Evolutionary conservation across 2,113 vertebrate species (phyloP).

Genomic region (Tauraco erythrolophus): DNA sequence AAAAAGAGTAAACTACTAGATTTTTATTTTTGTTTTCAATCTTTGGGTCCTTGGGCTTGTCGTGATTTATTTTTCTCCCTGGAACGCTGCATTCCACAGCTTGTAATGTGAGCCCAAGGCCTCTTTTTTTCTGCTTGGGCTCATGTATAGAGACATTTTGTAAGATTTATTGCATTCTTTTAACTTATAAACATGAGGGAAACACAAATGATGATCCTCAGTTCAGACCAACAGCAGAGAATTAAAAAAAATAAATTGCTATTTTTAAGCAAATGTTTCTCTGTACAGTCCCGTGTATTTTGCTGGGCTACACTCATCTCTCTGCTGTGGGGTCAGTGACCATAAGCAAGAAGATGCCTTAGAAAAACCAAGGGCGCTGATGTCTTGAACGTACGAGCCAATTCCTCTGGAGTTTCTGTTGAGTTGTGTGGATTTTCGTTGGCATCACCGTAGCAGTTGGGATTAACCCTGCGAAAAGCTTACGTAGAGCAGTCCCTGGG

Average conservation of each 20-base stretch:
- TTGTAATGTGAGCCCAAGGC: conserved; percentile 49
- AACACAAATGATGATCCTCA: conserved; percentile 9
- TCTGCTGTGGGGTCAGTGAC: background rate
- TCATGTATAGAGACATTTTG: conserved; percentile 47
- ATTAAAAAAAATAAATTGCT: background rate
- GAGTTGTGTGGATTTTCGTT: background rate
- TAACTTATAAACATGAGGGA: background rate
- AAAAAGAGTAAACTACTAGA: background rate
- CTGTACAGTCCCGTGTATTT: background rate
- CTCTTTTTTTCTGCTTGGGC: conserved; percentile 26
- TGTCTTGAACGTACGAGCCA: accelerated
- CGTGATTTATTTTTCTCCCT: conserved; percentile 36
- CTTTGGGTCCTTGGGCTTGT: background rate
- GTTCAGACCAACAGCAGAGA: conserved; percentile 54
- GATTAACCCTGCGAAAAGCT: background rate
- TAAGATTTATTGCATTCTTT: conserved; percentile 58
- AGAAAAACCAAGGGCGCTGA: background rate
- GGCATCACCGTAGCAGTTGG: background rate
- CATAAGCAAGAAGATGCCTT: background rate
- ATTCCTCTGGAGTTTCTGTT: background rate
- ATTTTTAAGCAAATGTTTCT: background rate
- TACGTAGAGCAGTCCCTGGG: too few species aligned
- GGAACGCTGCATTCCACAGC: conserved; percentile 41
- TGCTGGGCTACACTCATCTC: background rate
- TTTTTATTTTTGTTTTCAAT: conserved; percentile 14